Base-by-base conservation (phyloP, 2,888 invertebrate species). In the Plusia festucae region DNA sequence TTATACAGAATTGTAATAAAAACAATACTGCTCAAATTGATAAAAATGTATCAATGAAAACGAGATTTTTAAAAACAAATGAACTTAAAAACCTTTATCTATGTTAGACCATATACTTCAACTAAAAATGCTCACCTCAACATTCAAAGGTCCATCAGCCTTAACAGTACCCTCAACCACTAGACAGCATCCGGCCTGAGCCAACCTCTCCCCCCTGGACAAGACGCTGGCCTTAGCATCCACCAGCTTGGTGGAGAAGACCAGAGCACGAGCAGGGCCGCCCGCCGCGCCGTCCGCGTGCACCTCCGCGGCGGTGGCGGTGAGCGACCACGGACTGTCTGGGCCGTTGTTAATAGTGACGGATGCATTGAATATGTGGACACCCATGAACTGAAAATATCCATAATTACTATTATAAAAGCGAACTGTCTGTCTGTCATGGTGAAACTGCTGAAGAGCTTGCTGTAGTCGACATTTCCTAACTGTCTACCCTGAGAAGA, bases 301-400 rank as follows among this genome's bases (percentile, higher is more conserved):
- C 44, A 97, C 91, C 9, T 94, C 97, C 51, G 96, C 96, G 0
- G 97, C 97, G 3, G 96, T 96, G 2, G 97, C 96, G 82, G 97
- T 97, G 3, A 97, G 92, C 24, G 97, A 93, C 96, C 97, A 97
- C 9, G 96, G 96, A 22, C 96, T 96, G 55, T 96, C 96, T 92
- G 82, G 77, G 2, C 82, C 84, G 65, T 81, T 86, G 40, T 85
- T 80, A 18, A 93, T 82, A 1, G 82, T 91, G 1, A 92, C 96
- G 93, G 87, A 96, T 86, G 87, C 97, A 93, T 98, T 97, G 85
- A 97, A 97, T 61, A 98, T 96, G 85, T 98, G 97, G 20, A 98
- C 96, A 13, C 98, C 98, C 97, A 98, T 97, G 88, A 98, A 98
- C 97, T 98, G 89, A n/a, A n/a, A 40, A 49, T n/a, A n/a, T n/a